These are phyloP conservation scores for Ispidina picta DNA, from an alignment of 2,797 vertebrate species.

Conservation along the genomic window DNA sequence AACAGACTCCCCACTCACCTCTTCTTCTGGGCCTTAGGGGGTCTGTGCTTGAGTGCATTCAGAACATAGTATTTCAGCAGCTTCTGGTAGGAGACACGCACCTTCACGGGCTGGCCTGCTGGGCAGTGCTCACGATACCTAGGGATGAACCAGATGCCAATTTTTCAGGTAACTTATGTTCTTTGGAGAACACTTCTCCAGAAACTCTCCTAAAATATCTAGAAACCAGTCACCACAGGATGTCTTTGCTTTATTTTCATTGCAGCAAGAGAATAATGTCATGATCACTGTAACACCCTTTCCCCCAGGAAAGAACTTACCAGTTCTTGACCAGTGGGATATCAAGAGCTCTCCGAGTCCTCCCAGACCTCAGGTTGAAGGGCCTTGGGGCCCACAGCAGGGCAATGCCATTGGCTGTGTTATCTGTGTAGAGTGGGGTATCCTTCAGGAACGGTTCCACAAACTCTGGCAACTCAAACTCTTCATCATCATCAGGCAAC, in stretches of 20 bases:
- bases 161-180: neutral
- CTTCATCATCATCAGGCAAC: conserved; percentile 95
- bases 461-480: conserved; percentile 97
- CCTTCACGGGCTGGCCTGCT: conserved; percentile 97
- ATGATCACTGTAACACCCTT: accelerated
- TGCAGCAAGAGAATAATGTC: neutral
- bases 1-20: conserved; percentile 76
- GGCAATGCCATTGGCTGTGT: conserved; percentile 98
- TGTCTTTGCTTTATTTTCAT: neutral
- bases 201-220: neutral
- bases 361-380: conserved; percentile 95
- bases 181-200: neutral
- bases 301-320: conserved; percentile 67
- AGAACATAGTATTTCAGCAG: conserved; percentile 98
- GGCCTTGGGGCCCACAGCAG: conserved; percentile 96
- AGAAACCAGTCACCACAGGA: neutral
- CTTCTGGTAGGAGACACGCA: conserved; percentile 98
- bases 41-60: conserved; percentile 97
- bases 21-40: conserved; percentile 98
- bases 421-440: conserved; percentile 95
- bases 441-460: conserved; percentile 98
- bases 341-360: conserved; percentile 94
- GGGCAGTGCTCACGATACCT: conserved; percentile 99
- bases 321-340: conserved; percentile 99
- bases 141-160: neutral